phyloP scores from a whole-genome alignment of 1,140 invertebrate species.

The Goniozus legneri region DNA sequence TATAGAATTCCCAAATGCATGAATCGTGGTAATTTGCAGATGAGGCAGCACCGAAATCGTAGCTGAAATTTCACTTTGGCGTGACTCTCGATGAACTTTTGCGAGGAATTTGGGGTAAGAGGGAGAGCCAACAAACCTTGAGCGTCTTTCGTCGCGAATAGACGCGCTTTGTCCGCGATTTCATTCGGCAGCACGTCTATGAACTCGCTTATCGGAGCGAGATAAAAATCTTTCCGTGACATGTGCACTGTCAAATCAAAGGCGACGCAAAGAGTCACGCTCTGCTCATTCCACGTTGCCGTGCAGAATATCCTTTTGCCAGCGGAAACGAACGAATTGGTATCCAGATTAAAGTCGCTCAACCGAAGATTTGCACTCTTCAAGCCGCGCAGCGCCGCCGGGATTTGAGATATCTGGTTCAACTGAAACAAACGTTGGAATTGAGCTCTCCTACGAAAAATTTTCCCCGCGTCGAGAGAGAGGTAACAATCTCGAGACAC shows the following conservation, averaged over 20 bases:
- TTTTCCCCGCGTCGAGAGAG: too few relatives aligned
- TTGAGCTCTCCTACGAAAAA: too few relatives aligned
- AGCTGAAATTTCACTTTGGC: too few relatives aligned
- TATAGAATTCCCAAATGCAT: conserved; percentile 57
- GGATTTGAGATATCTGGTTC: conserved; percentile 64
- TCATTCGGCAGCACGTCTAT: conserved; percentile 69
- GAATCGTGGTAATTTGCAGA: conserved; percentile 67
- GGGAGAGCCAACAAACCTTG: conserved; percentile 65
- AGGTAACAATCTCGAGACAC: too few relatives aligned
- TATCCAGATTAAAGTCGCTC: conserved; percentile 65
- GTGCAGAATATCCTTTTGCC: conserved; percentile 69
- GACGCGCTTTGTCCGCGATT: conserved; percentile 52
- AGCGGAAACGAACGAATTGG: conserved; percentile 57
- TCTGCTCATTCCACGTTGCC: conserved; percentile 66
- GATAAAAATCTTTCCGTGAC: conserved; percentile 54
- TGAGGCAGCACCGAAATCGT: conserved; percentile 71
- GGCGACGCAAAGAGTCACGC: conserved; percentile 69
- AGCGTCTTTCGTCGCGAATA: conserved; percentile 56
- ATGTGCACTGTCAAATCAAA: conserved; percentile 57
- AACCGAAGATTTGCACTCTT: conserved; percentile 70
- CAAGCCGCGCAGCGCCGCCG: conserved; percentile 63
- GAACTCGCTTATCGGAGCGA: conserved; percentile 74
- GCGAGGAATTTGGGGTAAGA: too few relatives aligned
- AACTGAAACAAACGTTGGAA: conserved; percentile 62
- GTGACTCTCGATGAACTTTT: too few relatives aligned